These are phyloP conservation scores for Noctua pronuba DNA, from an alignment of 2,888 invertebrate species.

Conservation along the genomic window DNA sequence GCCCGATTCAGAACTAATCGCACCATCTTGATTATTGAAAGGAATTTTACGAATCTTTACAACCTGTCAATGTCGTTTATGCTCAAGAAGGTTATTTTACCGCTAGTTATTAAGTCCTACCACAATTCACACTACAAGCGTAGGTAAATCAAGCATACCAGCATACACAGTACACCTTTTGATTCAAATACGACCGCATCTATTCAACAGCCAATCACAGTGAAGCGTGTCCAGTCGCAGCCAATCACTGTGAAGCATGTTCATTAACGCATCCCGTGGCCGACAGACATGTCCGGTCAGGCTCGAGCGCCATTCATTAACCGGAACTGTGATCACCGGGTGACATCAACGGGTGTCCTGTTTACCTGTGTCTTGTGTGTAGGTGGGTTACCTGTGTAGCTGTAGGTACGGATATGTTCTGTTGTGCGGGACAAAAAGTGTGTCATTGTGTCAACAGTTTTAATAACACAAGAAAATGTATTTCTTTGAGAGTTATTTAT, in stretches of 20 bases:
- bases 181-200: neutral
- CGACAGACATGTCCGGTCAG: conserved; percentile 29
- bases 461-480: neutral
- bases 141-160: neutral
- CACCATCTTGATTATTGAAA: neutral
- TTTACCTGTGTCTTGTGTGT: conserved; percentile 7
- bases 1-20: neutral
- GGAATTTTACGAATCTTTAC: neutral
- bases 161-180: neutral
- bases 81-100: neutral
- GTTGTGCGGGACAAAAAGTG: neutral
- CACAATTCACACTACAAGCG: neutral
- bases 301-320: conserved; percentile 34
- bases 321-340: conserved; percentile 44
- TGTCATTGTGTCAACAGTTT: neutral
- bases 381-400: neutral
- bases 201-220: conserved; percentile 11
- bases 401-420: neutral
- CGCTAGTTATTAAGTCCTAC: neutral
- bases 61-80: neutral
- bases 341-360: conserved; percentile 32
- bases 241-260: conserved; percentile 12
- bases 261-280: conserved; percentile 30
- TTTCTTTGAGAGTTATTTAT: neutral
- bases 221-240: neutral